These are phyloP conservation scores for Pomacea canaliculata DNA, from an alignment of 2,888 invertebrate species.

Conservation along the genomic window DNA sequence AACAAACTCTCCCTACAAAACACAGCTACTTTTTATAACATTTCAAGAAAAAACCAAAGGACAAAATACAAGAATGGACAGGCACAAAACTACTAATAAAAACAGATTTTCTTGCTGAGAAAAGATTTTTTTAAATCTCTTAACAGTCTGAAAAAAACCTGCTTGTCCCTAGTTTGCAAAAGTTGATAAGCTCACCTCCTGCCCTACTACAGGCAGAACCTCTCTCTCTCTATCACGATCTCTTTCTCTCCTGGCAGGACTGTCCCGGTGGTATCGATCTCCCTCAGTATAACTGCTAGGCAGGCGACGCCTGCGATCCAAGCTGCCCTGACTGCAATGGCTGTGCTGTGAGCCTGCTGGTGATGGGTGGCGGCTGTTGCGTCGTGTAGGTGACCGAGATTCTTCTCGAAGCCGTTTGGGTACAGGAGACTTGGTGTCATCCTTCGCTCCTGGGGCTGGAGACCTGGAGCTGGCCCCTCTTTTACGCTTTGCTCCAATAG, in stretches of 20 bases:
- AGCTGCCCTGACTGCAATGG: conserved; percentile 19
- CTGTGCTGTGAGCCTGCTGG: conserved; percentile 29
- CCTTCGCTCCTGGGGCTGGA: conserved; percentile 16
- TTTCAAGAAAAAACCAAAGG: neutral
- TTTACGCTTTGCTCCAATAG: conserved; percentile 16
- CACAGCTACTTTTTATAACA: too few relatives aligned
- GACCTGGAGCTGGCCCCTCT: conserved; percentile 23
- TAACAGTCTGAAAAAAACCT: neutral
- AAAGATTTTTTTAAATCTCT: too few relatives aligned
- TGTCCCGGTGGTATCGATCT: conserved; percentile 14
- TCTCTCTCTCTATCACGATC: conserved; percentile 10
- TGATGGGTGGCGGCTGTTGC: conserved; percentile 20
- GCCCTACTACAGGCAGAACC: neutral
- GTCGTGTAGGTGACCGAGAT: conserved; percentile 9
- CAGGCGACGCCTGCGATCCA: neutral
- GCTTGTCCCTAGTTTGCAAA: too few relatives aligned
- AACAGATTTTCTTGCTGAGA: neutral
- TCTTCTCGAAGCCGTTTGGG: conserved; percentile 26
- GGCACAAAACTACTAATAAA: neutral
- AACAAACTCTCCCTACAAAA: too few relatives aligned
- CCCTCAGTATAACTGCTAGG: conserved; percentile 5
- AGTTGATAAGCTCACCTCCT: neutral
- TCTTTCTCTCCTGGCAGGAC: conserved; percentile 18
- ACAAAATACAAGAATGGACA: neutral
- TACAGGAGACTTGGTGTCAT: conserved; percentile 29